These are phyloP conservation scores for Rhopalosiphum maidis DNA, from an alignment of 1,140 invertebrate species.

Conservation along the genomic window DNA sequence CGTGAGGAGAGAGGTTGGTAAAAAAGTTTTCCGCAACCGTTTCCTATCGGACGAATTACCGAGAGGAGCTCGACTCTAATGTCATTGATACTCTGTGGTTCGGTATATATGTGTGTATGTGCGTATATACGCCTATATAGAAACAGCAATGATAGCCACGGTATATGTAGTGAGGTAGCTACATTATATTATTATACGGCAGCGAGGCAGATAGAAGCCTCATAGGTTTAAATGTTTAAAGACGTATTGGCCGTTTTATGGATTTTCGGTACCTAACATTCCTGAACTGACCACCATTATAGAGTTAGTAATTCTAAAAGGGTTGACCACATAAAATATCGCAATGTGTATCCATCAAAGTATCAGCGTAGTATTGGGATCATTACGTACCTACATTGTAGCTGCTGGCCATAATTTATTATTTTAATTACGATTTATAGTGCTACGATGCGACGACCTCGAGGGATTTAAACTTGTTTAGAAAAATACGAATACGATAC, in stretches of 20 bases:
- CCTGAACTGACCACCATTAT: not conserved
- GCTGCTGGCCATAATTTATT: constrained; percentile 16
- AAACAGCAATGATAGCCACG: not conserved
- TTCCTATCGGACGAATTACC: not conserved
- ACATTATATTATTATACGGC: not conserved
- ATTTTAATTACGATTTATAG: constrained; percentile 52
- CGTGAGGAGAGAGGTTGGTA: not conserved
- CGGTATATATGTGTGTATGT: too few species aligned
- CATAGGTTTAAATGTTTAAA: constrained; percentile 42
- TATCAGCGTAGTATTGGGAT: constrained; percentile 15
- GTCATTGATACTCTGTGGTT: not conserved
- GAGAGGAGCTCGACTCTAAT: not conserved
- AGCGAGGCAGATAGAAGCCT: not conserved
- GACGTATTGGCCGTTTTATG: constrained; percentile 43
- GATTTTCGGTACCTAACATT: constrained; percentile 17
- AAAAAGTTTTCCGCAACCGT: not conserved
- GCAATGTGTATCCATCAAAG: not conserved
- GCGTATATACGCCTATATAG: not conserved
- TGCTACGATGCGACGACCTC: not conserved
- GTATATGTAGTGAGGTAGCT: not conserved
- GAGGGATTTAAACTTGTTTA: constrained; percentile 30
- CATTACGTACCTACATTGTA: not conserved
- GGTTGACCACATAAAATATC: constrained; percentile 48
- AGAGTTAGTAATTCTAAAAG: constrained; percentile 26
- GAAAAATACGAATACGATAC: constrained; percentile 4